phyloP scores from a whole-genome alignment of 2,113 vertebrate genomes.

The Chunga burmeisteri region DNA sequence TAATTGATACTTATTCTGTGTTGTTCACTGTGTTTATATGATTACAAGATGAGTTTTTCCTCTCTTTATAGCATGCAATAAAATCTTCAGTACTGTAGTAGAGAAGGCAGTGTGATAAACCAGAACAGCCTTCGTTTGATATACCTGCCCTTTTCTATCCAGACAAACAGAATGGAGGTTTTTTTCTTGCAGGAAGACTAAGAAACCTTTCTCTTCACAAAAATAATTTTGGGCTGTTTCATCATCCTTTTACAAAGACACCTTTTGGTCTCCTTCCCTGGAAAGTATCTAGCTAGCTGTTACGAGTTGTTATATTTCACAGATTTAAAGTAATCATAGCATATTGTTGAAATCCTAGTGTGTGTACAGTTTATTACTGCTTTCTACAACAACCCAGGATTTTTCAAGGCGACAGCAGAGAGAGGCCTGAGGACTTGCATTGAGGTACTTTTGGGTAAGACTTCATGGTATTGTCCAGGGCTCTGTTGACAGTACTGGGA shows the following conservation, averaged over 20 bases:
- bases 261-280: background rate
- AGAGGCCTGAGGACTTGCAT: background rate
- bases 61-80: slow-evolving; percentile 28
- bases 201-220: background rate
- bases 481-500: background rate
- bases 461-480: background rate
- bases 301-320: background rate
- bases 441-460: background rate
- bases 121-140: background rate
- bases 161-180: background rate
- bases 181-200: background rate
- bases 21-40: slow-evolving; percentile 59
- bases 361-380: background rate
- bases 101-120: slow-evolving; percentile 24
- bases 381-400: background rate
- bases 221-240: background rate
- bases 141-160: background rate
- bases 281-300: background rate
- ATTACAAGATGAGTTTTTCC: slow-evolving; percentile 42
- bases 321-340: background rate
- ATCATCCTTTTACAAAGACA: background rate
- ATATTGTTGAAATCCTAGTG: background rate
- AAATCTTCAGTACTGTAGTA: slow-evolving; percentile 17
- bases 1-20: slow-evolving; percentile 64
- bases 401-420: background rate